phyloP scores from a whole-genome alignment of 2,888 invertebrate species.

The Parochlus steinenii region DNA sequence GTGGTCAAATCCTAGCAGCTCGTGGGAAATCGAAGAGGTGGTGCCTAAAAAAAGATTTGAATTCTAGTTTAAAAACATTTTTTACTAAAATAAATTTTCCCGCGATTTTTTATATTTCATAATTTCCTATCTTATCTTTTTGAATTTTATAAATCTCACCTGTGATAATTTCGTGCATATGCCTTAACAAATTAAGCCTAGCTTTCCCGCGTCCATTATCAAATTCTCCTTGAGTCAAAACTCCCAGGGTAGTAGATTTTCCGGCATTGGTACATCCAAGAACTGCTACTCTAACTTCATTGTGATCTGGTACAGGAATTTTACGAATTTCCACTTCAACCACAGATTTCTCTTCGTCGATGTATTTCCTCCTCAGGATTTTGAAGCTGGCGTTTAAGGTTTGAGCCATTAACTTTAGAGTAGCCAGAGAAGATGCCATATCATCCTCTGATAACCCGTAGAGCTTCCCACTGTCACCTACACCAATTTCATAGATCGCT shows the following conservation, averaged over 20 bases:
- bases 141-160: neutral
- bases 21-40: constrained; percentile 90
- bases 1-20: constrained; percentile 88
- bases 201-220: constrained; percentile 94
- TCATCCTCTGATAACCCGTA: constrained; percentile 70
- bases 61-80: too few species aligned
- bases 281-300: constrained; percentile 83
- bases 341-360: constrained; percentile 41
- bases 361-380: constrained; percentile 47
- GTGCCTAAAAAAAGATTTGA: too few species aligned
- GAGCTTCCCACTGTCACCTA: constrained; percentile 75
- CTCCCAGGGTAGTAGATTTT: constrained; percentile 92
- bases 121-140: neutral
- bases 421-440: constrained; percentile 71
- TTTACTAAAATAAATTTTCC: neutral
- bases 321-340: constrained; percentile 82
- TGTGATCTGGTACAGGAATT: constrained; percentile 71
- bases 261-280: constrained; percentile 92
- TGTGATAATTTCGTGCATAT: constrained; percentile 86
- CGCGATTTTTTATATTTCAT: neutral
- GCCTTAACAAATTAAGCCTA: constrained; percentile 84
- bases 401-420: constrained; percentile 76
- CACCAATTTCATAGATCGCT: constrained; percentile 95
- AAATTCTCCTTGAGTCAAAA: constrained; percentile 85
- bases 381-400: constrained; percentile 70